phyloP scores from a whole-genome alignment of 2,113 vertebrate species.

The Gymnocephalus cernua region DNA sequence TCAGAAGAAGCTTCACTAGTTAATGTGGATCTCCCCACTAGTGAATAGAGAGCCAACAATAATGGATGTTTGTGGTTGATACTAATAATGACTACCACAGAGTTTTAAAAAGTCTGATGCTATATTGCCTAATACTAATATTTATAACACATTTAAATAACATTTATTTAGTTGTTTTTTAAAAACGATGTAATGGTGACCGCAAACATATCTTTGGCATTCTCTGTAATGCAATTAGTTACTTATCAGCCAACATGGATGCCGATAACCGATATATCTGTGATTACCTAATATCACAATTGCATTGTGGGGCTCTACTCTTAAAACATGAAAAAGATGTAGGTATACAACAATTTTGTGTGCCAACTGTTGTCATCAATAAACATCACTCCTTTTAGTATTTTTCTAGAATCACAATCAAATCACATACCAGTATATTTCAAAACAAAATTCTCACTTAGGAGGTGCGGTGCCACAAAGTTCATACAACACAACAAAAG shows the following conservation, averaged over 20 bases:
- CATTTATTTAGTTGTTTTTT: not conserved
- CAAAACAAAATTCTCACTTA: constrained; percentile 7
- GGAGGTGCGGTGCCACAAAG: not conserved
- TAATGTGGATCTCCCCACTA: no score
- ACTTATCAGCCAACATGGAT: not conserved
- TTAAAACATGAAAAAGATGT: not conserved
- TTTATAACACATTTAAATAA: no score
- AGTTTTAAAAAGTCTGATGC: not conserved
- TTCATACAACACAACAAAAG: not conserved
- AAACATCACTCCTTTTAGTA: not conserved
- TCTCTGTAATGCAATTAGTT: not conserved
- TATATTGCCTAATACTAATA: no score
- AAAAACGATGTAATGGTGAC: not conserved
- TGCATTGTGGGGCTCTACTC: not conserved
- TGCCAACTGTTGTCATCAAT: not conserved
- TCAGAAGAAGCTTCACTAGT: no score
- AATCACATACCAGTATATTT: not conserved
- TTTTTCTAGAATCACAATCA: not conserved
- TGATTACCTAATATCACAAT: not conserved
- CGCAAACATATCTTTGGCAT: not conserved
- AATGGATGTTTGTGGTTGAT: not conserved
- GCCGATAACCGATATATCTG: not conserved
- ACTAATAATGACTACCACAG: not conserved
- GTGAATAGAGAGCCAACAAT: not conserved
- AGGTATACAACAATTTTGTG: not conserved